phyloP scores from a whole-genome alignment of 1,140 invertebrate genomes.

The Leptonema lineaticorne region DNA sequence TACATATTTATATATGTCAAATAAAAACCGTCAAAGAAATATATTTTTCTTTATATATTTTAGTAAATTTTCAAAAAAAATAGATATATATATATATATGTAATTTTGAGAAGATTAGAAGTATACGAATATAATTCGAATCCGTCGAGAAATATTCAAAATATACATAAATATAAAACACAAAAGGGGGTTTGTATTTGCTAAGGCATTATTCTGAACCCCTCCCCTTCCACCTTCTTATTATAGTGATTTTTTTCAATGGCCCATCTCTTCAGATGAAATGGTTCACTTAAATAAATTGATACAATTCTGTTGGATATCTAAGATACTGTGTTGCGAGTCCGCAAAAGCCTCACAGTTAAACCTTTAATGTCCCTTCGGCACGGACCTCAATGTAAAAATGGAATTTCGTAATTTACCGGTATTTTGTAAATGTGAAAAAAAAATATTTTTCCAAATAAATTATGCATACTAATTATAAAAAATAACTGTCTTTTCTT shows the following conservation, averaged over 20 bases:
- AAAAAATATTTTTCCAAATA: no score
- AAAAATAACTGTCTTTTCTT: no score
- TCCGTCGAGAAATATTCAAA: not conserved
- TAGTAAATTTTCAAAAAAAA: no score
- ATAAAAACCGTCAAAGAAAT: no score
- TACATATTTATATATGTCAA: no score
- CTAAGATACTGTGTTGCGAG: no score
- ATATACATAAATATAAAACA: not conserved
- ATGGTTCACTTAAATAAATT: slow-evolving; percentile 32
- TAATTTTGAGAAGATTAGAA: no score
- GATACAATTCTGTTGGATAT: slow-evolving; percentile 28
- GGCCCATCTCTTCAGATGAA: slow-evolving; percentile 10
- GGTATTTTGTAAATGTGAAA: not conserved
- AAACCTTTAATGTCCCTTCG: slow-evolving; percentile 23
- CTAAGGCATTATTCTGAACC: slow-evolving; percentile 10
- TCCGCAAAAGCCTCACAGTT: slow-evolving; percentile 18
- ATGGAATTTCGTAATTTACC: not conserved
- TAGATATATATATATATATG: no score
- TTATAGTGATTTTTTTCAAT: slow-evolving; percentile 22
- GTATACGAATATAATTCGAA: no score
- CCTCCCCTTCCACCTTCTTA: no score
- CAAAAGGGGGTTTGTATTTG: not conserved
- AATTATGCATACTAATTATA: no score
- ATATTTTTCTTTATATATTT: no score
- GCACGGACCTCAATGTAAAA: slow-evolving; percentile 17